These are phyloP conservation scores for Siniperca obscura DNA, from an alignment of 2,797 vertebrate species.

Conservation along the genomic window DNA sequence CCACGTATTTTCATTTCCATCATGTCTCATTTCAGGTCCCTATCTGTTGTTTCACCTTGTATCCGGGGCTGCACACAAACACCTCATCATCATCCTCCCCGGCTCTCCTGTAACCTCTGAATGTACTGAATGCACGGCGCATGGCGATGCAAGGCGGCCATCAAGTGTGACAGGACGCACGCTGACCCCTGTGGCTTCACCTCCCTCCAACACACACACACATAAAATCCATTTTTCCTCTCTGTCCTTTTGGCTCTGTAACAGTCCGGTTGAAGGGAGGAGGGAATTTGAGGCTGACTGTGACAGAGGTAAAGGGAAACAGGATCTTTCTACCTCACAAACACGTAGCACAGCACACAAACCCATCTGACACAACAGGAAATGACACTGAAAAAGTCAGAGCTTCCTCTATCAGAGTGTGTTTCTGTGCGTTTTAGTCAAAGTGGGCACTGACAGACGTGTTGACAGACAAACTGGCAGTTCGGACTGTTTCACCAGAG, in stretches of 20 bases:
- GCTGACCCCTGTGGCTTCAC: slow-evolving; percentile 12
- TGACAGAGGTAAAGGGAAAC: slow-evolving; percentile 52
- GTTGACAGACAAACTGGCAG: background rate
- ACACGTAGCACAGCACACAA: slow-evolving; percentile 1
- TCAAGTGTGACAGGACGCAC: background rate
- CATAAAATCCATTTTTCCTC: background rate
- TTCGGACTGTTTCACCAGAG: background rate
- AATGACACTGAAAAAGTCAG: slow-evolving; percentile 41
- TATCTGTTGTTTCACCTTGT: slow-evolving; percentile 68
- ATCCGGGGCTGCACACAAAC: slow-evolving; percentile 68
- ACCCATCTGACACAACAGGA: slow-evolving; percentile 75
- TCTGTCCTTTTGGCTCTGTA: background rate
- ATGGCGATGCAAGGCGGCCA: slow-evolving; percentile 38
- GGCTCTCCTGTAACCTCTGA: slow-evolving; percentile 74
- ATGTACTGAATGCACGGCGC: slow-evolving; percentile 62
- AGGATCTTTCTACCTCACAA: slow-evolving; percentile 44
- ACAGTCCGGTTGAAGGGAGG: background rate
- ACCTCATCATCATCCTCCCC: slow-evolving; percentile 78
- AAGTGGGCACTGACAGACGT: background rate
- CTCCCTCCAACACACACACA: background rate
- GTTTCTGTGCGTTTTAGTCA: slow-evolving; percentile 5
- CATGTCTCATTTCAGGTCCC: background rate
- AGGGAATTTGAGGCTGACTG: slow-evolving; percentile 45
- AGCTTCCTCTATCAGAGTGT: slow-evolving; percentile 46
- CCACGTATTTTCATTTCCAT: background rate